These are phyloP conservation scores for Hystrix cristata DNA, from an alignment of 2,113 vertebrate species.

Conservation along the genomic window DNA sequence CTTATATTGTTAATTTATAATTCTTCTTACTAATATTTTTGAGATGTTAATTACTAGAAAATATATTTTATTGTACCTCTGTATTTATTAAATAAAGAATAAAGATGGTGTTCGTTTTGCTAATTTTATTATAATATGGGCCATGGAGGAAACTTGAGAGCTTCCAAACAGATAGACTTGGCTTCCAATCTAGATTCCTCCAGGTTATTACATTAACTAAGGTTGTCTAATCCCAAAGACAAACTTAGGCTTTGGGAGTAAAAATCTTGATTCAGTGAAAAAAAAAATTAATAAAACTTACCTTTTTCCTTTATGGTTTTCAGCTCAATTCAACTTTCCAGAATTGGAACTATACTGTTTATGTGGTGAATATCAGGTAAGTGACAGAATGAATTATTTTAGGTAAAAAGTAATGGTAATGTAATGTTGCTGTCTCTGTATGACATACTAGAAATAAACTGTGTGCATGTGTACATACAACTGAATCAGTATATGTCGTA, in stretches of 20 bases:
- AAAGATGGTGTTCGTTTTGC: background rate
- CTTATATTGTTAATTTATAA: background rate
- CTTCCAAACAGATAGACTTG: background rate
- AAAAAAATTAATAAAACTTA: slow-evolving; percentile 27
- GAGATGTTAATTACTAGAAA: slow-evolving; percentile 1
- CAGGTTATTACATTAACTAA: background rate
- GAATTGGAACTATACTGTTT: slow-evolving; percentile 93
- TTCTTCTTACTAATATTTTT: slow-evolving; percentile 4
- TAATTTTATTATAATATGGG: background rate
- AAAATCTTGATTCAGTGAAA: slow-evolving; percentile 42
- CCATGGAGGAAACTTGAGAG: background rate
- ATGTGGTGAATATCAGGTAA: slow-evolving; percentile 94
- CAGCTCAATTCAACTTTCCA: slow-evolving; percentile 95
- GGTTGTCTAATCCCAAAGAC: no score
- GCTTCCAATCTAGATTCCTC: background rate
- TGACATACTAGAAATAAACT: background rate
- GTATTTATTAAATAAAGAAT: background rate
- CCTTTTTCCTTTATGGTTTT: slow-evolving; percentile 84
- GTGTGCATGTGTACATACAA: background rate
- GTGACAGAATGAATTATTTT: slow-evolving; percentile 51
- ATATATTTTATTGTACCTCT: background rate
- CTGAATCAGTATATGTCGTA: background rate
- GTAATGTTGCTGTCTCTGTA: background rate
- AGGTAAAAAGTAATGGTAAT: background rate
- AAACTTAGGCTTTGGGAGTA: background rate